A percentile compares a stretch with the other conserved stretches of the same genome.
phyloP scores from a whole-genome alignment of 2,888 invertebrate genomes.

The Schrankia costaestrigalis region DNA sequence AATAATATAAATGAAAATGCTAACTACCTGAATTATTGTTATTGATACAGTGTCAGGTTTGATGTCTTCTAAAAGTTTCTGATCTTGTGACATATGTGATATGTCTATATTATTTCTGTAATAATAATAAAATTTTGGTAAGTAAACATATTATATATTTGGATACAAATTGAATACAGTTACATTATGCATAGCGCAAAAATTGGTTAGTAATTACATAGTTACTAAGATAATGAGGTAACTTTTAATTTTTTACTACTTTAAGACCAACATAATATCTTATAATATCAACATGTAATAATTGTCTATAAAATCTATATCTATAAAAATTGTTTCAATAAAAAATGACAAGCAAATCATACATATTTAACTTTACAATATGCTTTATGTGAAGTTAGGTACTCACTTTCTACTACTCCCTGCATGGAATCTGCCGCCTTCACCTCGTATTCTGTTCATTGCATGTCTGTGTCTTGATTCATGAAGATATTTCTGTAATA shows the following conservation, averaged over 20 bases:
- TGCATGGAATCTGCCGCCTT: conserved; percentile 97
- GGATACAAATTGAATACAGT: too few species aligned
- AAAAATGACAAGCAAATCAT: neutral
- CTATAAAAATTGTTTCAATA: neutral
- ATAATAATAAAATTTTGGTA: conserved; percentile 1
- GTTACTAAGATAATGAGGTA: too few species aligned
- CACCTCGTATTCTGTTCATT: conserved; percentile 97
- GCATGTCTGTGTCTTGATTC: conserved; percentile 98
- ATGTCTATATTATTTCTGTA: conserved; percentile 50
- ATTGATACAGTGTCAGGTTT: conserved; percentile 73
- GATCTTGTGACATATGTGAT: conserved; percentile 41
- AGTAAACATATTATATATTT: too few species aligned
- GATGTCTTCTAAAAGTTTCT: conserved; percentile 59
- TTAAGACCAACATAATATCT: too few species aligned
- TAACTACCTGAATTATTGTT: conserved; percentile 67
- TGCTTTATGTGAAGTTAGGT: neutral
- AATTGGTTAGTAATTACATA: too few species aligned
- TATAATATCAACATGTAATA: too few species aligned
- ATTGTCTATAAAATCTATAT: too few species aligned
- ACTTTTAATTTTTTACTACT: too few species aligned
- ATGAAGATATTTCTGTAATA: conserved; percentile 95
- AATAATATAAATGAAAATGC: neutral
- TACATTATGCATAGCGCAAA: too few species aligned
- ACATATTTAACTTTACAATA: neutral
- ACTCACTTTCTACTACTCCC: conserved; percentile 74